A percentile compares a stretch with the other conserved stretches of the same genome.
Conservation (phyloP, 2,888 invertebrate genomes). For the Aleiodes alternator region DNA sequence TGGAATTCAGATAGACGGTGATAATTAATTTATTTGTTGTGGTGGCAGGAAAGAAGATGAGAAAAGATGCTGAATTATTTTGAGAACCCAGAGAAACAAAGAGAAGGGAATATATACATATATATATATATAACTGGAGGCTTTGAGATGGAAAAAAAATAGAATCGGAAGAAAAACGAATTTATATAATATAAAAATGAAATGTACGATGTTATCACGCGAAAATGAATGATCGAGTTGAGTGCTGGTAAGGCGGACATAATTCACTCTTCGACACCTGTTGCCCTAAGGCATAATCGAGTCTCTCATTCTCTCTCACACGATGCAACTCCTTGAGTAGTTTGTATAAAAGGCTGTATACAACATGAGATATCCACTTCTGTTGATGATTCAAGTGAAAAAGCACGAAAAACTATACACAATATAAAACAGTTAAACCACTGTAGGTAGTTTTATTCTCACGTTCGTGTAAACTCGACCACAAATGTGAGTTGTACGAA, state of each 20-base stretch:
- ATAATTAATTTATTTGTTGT: conserved; percentile 33
- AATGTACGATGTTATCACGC: conserved; percentile 49
- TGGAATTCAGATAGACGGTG: conserved; percentile 13
- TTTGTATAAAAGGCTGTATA: conserved; percentile 18
- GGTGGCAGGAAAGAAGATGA: not conserved
- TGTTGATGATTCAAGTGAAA: conserved; percentile 12
- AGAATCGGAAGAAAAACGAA: conserved; percentile 14
- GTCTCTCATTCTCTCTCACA: conserved; percentile 15
- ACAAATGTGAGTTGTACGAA: conserved; percentile 34
- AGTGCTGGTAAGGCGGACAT: conserved; percentile 49
- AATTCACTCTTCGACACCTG: conserved; percentile 56
- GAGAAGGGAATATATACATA: no score
- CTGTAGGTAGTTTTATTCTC: conserved; percentile 27
- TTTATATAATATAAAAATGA: conserved; percentile 32
- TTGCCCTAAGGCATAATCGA: conserved; percentile 47
- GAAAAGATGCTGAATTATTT: conserved; percentile 16
- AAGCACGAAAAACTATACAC: conserved; percentile 18
- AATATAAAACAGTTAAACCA: conserved; percentile 20
- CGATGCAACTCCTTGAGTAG: conserved; percentile 14
- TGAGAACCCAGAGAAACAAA: no score
- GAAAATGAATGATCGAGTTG: conserved; percentile 53
- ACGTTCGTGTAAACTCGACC: conserved; percentile 52
- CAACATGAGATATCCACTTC: conserved; percentile 20
- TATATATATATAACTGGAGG: no score
- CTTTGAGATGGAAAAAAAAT: conserved; percentile 7